Base-by-base conservation (phyloP, 2,797 vertebrate genomes). In the Chromis chromis region DNA sequence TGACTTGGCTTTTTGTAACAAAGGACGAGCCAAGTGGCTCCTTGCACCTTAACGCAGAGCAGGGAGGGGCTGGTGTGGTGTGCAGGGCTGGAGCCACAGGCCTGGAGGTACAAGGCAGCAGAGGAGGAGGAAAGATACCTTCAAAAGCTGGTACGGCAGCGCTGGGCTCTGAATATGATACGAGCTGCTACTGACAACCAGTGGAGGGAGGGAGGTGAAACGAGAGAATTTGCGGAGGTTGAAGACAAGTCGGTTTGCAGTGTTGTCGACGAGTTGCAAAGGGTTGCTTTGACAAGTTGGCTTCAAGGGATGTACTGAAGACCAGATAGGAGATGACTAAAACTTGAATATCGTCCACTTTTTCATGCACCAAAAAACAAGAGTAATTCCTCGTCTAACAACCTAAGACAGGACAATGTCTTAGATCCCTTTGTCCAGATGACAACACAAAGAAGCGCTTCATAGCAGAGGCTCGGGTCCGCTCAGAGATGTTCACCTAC, bases 161-260 rank as follows among this genome's bases (percentile, higher is more conserved):
- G 10, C 61, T 1, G 48, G 56, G 57, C 57, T 86, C 71, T 82
- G 60, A 82, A 70, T 83, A 63, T 76, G 78, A 86, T 83, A 81
- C 1, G 3, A 75, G 71, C 36, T 19, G 66, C 27, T 57, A 62
- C 59, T 33, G 28, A 75, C 48, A 52, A 53, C 69, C 55, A 69
- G 65, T 50, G 66, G 42, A 42, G 27, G 42, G 24, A 63, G 56
- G 50, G 58, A 63, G 44, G 11, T 55, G 68, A 49, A 25, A 28
- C 0, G 4, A 55, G 53, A 65, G 46, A 64, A 72, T 75, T 25
- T 73, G 66, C 8, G 17, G 61, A 74, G 70, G 65, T 65, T 76
- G 67, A 62, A 79, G 72, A 74, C 69, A 56, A 82, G 79, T 58
- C 39, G 54, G 56, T 64, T 53, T 63, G 58, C 31, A 74, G 17